Evolutionary conservation across 2,888 invertebrate species (phyloP).

Genomic region (Sinhomidia bicolor): DNA sequence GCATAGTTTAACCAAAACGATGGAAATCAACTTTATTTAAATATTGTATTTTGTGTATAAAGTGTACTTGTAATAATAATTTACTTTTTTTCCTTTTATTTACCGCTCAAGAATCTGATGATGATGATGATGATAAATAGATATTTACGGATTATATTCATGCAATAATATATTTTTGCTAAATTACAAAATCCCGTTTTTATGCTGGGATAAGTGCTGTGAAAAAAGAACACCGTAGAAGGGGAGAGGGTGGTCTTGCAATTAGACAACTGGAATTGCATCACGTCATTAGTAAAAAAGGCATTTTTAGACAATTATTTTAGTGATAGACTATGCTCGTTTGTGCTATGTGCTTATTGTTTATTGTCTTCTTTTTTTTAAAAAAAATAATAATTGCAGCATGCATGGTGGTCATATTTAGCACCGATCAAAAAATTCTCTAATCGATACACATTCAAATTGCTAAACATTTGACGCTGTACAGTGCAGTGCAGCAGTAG

Average conservation of each 20-base stretch:
- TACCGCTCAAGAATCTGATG: not conserved
- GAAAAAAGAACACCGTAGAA: no score
- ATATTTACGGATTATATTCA: not conserved
- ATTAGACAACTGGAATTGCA: no score
- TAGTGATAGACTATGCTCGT: no score
- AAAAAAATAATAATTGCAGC: not conserved
- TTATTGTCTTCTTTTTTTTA: no score
- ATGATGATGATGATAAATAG: not conserved
- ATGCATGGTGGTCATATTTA: conserved; percentile 5
- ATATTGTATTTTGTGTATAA: not conserved
- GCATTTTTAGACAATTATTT: no score
- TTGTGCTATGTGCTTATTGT: no score
- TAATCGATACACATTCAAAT: not conserved
- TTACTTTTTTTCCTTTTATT: not conserved
- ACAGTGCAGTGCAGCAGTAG: not conserved
- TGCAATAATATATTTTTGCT: not conserved
- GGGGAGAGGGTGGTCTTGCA: no score
- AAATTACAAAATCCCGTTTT: not conserved
- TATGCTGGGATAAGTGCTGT: no score
- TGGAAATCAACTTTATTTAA: not conserved
- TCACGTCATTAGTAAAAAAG: no score
- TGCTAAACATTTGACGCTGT: not conserved
- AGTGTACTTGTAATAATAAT: not conserved
- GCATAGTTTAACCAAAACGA: not conserved
- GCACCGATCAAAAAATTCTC: no score